Base-by-base conservation (phyloP, 2,113 vertebrate species). In the Serilophus lunatus region DNA sequence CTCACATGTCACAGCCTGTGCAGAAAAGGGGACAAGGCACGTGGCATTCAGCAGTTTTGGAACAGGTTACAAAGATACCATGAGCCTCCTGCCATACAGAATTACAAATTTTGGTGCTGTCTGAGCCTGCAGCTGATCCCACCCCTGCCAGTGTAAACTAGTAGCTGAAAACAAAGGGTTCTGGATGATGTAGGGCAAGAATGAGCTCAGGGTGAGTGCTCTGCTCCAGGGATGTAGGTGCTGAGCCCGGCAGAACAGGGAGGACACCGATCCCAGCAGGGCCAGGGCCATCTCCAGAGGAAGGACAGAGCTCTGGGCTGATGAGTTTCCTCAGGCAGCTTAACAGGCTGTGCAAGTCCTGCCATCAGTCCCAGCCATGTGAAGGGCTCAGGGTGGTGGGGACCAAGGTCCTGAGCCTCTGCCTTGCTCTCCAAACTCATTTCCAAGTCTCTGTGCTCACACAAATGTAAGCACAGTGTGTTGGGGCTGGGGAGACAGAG, bases 401-500 rank as follows among this genome's bases (percentile, higher is more conserved):
- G 40, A 29, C 8, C 22, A 35, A 9, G 35, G 13, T 16, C 49
- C 33, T 6, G 7, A 68, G n/a, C 13, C 53, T 57, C 69, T 26
- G 45, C 14, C 22, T 23, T 40, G 17, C 18, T 26, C 18, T 42
- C 25, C 4, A 1, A 22, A 1, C 7, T n/a, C 0, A 16, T 31
- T 35, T 26, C 61, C 13, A 4, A 4, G 13, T 33, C 25, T 16
- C 47, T 51, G 9, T 29, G 13, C 38, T 82, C 84, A 45, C 24
- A 44, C 12, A 31, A n/a, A 71, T 4, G 33, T n/a, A 72, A 12
- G 16, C 63, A 33, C 3, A 12, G 19, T 5, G 3, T 3, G 2
- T 5, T 13, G n/a, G n/a, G 29, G 45, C 40, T n/a, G 35, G 35
- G 19, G 36, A 64, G 35, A n/a, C 57, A 53, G 15, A 92, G 56